phyloP scores from a whole-genome alignment of 2,113 vertebrate species.

The Cottus gobio region DNA sequence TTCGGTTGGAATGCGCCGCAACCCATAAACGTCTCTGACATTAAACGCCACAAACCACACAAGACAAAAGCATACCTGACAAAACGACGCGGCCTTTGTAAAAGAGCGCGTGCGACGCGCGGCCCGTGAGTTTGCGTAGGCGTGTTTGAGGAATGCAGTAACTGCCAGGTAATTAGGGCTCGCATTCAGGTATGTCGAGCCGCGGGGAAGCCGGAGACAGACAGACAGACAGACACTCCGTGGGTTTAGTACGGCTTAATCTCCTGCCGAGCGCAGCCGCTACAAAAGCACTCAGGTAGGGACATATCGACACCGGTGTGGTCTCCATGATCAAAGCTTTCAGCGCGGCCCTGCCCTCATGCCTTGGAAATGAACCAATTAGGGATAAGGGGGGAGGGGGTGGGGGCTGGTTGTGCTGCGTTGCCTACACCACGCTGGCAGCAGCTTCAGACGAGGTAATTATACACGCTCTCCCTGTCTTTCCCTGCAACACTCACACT shows the following conservation, averaged over 20 bases:
- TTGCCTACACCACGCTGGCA: conserved; percentile 69
- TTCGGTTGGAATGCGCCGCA: conserved; percentile 27
- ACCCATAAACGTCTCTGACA: conserved; percentile 37
- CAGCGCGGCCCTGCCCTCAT: conserved; percentile 69
- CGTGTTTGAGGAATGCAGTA: conserved; percentile 72
- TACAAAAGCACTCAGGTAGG: conserved; percentile 75
- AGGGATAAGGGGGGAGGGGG: conserved; percentile 39
- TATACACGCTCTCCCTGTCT: conserved; percentile 67
- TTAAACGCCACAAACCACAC: conserved; percentile 51
- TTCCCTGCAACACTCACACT: conserved; percentile 63
- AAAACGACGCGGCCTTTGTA: conserved; percentile 22
- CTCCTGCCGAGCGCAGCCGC: conserved; percentile 66
- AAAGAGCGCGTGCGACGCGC: conserved; percentile 13
- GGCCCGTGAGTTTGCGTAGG: conserved; percentile 38
- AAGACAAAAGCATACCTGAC: conserved; percentile 26
- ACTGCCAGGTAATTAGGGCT: conserved; percentile 73
- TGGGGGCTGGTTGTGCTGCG: conserved; percentile 51
- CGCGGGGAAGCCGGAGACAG: conserved; percentile 56
- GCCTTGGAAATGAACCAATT: conserved; percentile 77
- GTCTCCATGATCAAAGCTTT: conserved; percentile 77
- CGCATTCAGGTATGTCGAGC: conserved; percentile 74
- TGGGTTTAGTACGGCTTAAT: conserved; percentile 66
- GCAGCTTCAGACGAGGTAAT: conserved; percentile 76
- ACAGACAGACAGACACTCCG: conserved; percentile 55
- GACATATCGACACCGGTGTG: conserved; percentile 71